Conservation (phyloP, 2,888 invertebrate genomes). For the Hirudinaria manillensis region DNA sequence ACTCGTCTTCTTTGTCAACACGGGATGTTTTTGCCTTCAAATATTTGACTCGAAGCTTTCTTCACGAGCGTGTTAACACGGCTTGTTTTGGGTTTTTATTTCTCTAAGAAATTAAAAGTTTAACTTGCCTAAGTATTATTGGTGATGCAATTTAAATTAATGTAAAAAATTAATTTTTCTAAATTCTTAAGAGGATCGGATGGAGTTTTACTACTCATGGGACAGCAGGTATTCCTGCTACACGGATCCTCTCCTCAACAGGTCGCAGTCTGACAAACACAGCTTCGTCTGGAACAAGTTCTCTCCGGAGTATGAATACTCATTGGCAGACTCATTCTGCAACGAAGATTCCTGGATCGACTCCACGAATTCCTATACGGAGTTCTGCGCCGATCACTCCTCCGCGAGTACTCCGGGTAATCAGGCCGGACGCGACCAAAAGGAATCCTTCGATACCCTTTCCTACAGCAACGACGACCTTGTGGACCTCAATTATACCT, state of each 20-base stretch:
- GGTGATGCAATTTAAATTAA: too few species aligned
- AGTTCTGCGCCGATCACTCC: background rate
- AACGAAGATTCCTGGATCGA: slow-evolving; percentile 21
- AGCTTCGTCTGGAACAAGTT: slow-evolving; percentile 8
- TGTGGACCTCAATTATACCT: background rate
- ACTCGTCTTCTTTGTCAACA: too few species aligned
- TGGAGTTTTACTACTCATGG: slow-evolving; percentile 10
- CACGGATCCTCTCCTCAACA: background rate
- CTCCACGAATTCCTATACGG: background rate
- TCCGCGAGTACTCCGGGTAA: background rate
- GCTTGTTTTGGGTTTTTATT: too few species aligned
- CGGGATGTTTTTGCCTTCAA: too few species aligned
- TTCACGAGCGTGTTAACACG: too few species aligned
- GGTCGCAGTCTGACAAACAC: slow-evolving; percentile 1
- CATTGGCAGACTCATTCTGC: slow-evolving; percentile 28
- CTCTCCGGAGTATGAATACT: slow-evolving; percentile 12
- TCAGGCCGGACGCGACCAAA: background rate
- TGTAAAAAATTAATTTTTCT: too few species aligned
- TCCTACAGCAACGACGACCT: background rate
- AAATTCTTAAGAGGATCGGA: background rate
- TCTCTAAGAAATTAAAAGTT: too few species aligned
- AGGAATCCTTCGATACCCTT: background rate
- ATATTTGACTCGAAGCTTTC: too few species aligned
- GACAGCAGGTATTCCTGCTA: background rate
- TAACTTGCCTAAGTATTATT: too few species aligned